Evolutionary conservation across 2,888 invertebrate genomes (phyloP).

Genomic region (Nezara viridula): DNA sequence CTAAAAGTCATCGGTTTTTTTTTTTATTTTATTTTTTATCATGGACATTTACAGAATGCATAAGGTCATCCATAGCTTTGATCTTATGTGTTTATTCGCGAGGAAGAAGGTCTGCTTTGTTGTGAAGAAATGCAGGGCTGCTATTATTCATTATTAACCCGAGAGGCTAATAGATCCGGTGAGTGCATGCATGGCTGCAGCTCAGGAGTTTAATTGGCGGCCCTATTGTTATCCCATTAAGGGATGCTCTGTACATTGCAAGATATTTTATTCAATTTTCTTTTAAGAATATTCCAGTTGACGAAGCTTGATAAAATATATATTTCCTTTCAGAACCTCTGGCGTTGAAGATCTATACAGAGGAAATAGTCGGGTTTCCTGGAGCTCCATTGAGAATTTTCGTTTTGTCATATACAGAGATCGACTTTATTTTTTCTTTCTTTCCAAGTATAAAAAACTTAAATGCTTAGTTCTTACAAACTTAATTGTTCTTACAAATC

Average conservation of each 20-base stretch:
- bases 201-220: slow-evolving; percentile 4
- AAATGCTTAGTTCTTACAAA: too few species aligned
- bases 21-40: too few species aligned
- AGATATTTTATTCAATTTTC: slow-evolving; percentile 47
- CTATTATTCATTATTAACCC: slow-evolving; percentile 8
- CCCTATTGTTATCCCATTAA: not conserved
- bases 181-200: not conserved
- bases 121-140: slow-evolving; percentile 9
- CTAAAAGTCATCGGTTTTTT: not conserved
- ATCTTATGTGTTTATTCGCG: slow-evolving; percentile 30
- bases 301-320: slow-evolving; percentile 18
- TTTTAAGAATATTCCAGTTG: slow-evolving; percentile 46
- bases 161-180: not conserved
- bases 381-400: not conserved
- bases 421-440: not conserved
- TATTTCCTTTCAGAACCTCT: not conserved
- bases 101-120: slow-evolving; percentile 28
- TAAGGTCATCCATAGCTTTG: slow-evolving; percentile 8
- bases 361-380: not conserved
- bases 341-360: not conserved
- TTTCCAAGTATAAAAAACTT: too few species aligned
- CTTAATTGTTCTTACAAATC: too few species aligned
- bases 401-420: not conserved
- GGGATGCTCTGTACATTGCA: slow-evolving; percentile 1
- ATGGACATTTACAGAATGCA: slow-evolving; percentile 5